Percentiles rank a stretch among this genome's conserved stretches.
Evolutionary conservation across 1,140 invertebrate species (phyloP).

Genomic region (Sipha flava): DNA sequence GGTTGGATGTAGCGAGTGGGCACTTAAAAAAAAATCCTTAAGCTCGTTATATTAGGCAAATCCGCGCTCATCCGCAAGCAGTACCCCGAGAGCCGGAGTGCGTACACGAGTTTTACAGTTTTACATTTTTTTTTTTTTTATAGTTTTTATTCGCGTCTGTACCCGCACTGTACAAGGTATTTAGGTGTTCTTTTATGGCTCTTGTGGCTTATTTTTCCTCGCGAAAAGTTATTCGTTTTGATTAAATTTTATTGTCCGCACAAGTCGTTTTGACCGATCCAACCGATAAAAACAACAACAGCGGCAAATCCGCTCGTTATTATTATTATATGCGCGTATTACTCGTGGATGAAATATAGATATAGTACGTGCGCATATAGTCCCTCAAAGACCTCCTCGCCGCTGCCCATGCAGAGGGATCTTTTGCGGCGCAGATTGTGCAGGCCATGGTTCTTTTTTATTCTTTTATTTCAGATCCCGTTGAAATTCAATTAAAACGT

Average conservation of each 20-base stretch:
- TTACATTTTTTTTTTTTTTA: background rate
- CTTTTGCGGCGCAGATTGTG: background rate
- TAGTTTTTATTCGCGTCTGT: conserved; percentile 22
- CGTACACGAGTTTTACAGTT: background rate
- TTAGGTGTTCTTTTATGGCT: conserved; percentile 22
- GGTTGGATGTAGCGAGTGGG: too few species aligned
- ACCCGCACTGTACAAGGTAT: background rate
- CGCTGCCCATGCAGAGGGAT: too few species aligned
- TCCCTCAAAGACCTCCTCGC: too few species aligned
- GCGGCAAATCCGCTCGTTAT: conserved; percentile 17
- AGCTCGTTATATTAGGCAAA: conserved; percentile 28
- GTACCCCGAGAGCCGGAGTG: too few species aligned
- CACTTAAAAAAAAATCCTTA: conserved; percentile 21
- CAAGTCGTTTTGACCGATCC: conserved; percentile 20
- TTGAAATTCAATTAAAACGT: background rate
- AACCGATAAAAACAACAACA: conserved; percentile 4
- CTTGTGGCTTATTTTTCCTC: background rate
- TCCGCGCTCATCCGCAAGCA: background rate
- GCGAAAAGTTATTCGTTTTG: conserved; percentile 28
- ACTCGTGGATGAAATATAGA: background rate
- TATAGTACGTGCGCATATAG: background rate
- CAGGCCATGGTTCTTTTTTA: background rate
- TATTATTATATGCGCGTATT: background rate
- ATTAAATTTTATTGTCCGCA: conserved; percentile 29
- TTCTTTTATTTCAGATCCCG: background rate